A percentile compares a stretch with the other conserved stretches of the same genome.
These are phyloP conservation scores for Erannis defoliaria DNA, from an alignment of 2,888 invertebrate species.

Conservation along the genomic window DNA sequence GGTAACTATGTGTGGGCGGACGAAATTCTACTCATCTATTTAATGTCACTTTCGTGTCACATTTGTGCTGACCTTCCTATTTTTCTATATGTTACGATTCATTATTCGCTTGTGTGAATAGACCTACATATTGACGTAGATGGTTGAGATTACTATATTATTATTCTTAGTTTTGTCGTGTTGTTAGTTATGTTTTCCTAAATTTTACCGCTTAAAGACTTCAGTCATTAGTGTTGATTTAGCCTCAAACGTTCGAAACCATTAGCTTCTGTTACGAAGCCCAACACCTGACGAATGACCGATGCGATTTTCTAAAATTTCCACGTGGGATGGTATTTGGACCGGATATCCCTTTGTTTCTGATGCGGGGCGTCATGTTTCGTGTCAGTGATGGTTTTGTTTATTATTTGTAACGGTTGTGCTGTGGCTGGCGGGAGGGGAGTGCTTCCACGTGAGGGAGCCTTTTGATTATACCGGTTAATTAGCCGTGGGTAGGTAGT, in stretches of 20 bases:
- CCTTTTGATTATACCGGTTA: constrained; percentile 63
- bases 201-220: constrained; percentile 30
- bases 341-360: constrained; percentile 78
- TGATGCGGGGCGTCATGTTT: constrained; percentile 68
- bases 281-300: constrained; percentile 35
- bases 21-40: constrained; percentile 37
- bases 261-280: constrained; percentile 32
- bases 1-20: constrained; percentile 39
- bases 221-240: constrained; percentile 35
- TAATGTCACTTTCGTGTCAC: constrained; percentile 32
- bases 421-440: constrained; percentile 57
- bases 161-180: background rate
- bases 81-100: constrained; percentile 5
- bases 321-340: constrained; percentile 53
- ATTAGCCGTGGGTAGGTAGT: constrained; percentile 59
- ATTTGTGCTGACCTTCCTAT: constrained; percentile 29
- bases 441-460: constrained; percentile 63
- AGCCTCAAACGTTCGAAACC: constrained; percentile 33
- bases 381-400: constrained; percentile 73
- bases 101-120: background rate
- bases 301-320: constrained; percentile 52
- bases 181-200: constrained; percentile 9
- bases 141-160: background rate
- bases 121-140: background rate
- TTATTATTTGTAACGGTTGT: constrained; percentile 72